phyloP scores from a whole-genome alignment of 1,140 invertebrate species.

The Portunus trituberculatus region DNA sequence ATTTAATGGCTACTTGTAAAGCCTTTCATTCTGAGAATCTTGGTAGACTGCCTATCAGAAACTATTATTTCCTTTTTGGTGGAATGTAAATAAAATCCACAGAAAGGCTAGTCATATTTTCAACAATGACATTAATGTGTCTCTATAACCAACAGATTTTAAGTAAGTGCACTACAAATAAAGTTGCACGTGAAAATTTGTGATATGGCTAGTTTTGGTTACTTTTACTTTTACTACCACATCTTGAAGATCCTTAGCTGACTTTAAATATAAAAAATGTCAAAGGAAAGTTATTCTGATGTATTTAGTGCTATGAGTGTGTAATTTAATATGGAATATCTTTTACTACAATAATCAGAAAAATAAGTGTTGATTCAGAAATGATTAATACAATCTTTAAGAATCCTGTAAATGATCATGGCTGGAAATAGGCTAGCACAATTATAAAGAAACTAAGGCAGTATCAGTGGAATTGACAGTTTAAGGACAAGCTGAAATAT shows the following conservation, averaged over 20 bases:
- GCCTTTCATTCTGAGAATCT: conserved; percentile 50
- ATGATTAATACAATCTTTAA: background rate
- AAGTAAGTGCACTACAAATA: too few species aligned
- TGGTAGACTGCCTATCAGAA: conserved; percentile 13
- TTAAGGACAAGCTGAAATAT: background rate
- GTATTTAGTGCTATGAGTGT: background rate
- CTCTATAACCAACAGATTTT: too few species aligned
- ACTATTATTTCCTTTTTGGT: background rate
- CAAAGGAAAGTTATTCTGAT: background rate
- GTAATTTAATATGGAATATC: background rate
- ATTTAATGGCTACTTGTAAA: conserved; percentile 48
- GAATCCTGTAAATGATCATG: background rate
- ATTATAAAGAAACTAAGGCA: background rate
- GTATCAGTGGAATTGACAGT: background rate
- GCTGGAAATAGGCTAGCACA: background rate
- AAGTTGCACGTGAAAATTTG: too few species aligned
- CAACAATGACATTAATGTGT: background rate
- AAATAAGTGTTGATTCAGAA: background rate
- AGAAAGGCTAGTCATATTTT: background rate
- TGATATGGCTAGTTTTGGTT: too few species aligned
- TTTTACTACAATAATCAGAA: background rate
- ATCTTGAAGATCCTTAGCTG: background rate
- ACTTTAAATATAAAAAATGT: background rate
- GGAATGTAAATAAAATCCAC: background rate
- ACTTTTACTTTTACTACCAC: background rate